Evolutionary conservation across 2,888 invertebrate species (phyloP), one percentile per base, ranked within the genome.

Genomic region (Tortrix viridana): DNA sequence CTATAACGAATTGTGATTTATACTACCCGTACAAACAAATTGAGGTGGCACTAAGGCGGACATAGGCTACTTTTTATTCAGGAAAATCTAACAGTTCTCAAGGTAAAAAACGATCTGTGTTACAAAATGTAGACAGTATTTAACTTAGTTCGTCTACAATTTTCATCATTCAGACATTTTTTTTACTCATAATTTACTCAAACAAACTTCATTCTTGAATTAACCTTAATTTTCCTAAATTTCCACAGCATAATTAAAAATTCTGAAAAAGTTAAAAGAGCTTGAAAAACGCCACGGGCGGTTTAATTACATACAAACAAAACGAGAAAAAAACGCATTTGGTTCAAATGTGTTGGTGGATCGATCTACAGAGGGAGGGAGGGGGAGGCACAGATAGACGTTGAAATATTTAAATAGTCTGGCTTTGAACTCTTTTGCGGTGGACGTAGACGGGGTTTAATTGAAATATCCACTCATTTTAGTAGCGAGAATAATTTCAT

Each of bases 221-320:
- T 9, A 9, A 9, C 32, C 7, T 2, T 5, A 32, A 3, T 32
- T 32, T 32, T 32, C 32, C 32, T 32, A 32, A 12, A 32, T 32
- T 32, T 32, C 16, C 14, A 41, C 41, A 43, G 49, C 23, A 50
- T 59, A 59, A 59, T 59, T 43, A 44, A 59, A 43, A 16, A 32
- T 16, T 43, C 32, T 43, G 12, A 16, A 14, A 16, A 41, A 5
- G 5, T 38, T 38, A 16, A 5, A 14, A n/a, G 5, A 12, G 38
- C 12, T n/a, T 32, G 12, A 48, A 49, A 55, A 41, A 44, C 57
- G 68, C 66, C 61, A 22, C 65, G 70, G 66, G 69, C 70, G 75
- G 80, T 84, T 85, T 81, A 81, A 86, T 85, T 84, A 84, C 81
- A 76, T 66, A 76, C 78, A 81, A 80, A 82, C 70, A 81, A 81